Conservation (phyloP, 1,140 invertebrate genomes). For the Heliothis subflexa region DNA sequence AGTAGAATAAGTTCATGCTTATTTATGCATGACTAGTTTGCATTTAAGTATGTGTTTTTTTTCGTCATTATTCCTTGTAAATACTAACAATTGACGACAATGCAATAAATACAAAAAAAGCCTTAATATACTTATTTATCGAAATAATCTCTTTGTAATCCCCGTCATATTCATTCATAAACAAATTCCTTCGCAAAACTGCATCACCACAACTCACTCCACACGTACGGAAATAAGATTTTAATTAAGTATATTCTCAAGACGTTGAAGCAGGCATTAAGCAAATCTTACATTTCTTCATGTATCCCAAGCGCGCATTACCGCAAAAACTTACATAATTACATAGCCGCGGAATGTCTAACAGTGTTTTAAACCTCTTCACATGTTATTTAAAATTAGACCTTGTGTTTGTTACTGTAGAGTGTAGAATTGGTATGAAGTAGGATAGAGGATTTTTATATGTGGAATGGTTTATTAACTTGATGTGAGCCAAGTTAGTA, state of each 20-base stretch:
- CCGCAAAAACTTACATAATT: constrained; percentile 44
- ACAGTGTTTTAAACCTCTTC: constrained; percentile 17
- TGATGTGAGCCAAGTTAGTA: too few species aligned
- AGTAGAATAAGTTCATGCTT: too few species aligned
- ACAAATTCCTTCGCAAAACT: neutral
- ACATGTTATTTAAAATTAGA: neutral
- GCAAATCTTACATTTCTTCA: constrained; percentile 32
- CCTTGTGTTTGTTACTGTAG: neutral
- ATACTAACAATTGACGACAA: too few species aligned
- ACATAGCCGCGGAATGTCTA: neutral
- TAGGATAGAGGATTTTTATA: too few species aligned
- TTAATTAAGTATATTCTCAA: constrained; percentile 22
- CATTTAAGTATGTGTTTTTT: too few species aligned
- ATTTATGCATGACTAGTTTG: too few species aligned
- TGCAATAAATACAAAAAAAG: too few species aligned
- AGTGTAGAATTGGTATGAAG: neutral
- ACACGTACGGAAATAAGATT: constrained; percentile 1
- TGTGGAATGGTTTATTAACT: too few species aligned
- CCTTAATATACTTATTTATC: too few species aligned
- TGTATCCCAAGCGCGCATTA: constrained; percentile 22
- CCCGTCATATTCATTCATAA: too few species aligned
- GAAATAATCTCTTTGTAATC: neutral
- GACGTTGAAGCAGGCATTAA: constrained; percentile 16
- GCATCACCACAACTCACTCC: neutral
- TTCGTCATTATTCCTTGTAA: too few species aligned